These are phyloP conservation scores for Scaptodrosophila lebanonensis DNA, from an alignment of 1,140 invertebrate genomes.

Conservation along the genomic window DNA sequence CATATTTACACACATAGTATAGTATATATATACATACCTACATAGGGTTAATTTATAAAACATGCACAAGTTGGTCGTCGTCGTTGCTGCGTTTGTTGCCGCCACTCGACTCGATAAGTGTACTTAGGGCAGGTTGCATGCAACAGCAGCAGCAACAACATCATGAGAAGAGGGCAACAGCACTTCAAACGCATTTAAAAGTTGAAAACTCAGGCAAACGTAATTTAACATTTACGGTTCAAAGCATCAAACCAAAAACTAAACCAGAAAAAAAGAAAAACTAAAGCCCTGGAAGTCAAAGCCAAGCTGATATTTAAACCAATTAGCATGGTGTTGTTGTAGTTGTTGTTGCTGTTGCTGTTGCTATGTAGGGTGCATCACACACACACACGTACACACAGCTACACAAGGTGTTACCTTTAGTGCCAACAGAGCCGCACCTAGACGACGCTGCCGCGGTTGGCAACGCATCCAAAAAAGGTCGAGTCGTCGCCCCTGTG, in stretches of 20 bases:
- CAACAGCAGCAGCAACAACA: no score
- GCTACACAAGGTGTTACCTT: slow-evolving; percentile 40
- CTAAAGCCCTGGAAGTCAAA: slow-evolving; percentile 22
- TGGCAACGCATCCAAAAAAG: slow-evolving; percentile 3
- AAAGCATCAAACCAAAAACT: slow-evolving; percentile 39
- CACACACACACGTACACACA: slow-evolving; percentile 21
- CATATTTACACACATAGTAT: no score
- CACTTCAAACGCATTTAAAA: slow-evolving; percentile 26
- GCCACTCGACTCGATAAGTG: no score
- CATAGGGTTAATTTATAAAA: no score
- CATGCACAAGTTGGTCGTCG: no score
- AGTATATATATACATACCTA: no score
- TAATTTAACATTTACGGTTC: slow-evolving; percentile 69
- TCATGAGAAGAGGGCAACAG: no score
- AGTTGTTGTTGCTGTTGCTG: not conserved
- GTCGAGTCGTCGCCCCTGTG: slow-evolving; percentile 29
- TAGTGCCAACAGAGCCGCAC: slow-evolving; percentile 39
- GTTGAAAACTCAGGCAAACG: slow-evolving; percentile 59
- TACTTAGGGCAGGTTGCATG: no score
- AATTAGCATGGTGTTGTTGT: slow-evolving; percentile 63
- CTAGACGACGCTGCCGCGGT: slow-evolving; percentile 21
- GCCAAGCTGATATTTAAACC: slow-evolving; percentile 53
- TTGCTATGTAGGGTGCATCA: slow-evolving; percentile 9
- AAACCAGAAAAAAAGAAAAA: slow-evolving; percentile 38
- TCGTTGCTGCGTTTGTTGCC: no score